These are phyloP conservation scores for Chaetogeoica ovagalla DNA, from an alignment of 2,888 invertebrate genomes.

Conservation along the genomic window DNA sequence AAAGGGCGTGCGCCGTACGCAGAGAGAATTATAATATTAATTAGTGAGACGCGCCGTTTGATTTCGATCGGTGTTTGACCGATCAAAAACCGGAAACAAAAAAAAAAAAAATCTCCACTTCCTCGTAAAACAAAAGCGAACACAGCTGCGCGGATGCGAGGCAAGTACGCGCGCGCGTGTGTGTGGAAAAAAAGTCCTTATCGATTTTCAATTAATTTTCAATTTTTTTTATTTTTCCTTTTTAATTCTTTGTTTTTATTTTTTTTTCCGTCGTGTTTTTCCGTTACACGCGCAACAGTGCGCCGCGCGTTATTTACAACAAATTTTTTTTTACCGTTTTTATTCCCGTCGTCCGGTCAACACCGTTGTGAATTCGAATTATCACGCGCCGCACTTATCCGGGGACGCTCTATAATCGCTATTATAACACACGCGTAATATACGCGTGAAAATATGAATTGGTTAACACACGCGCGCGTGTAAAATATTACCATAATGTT, in stretches of 20 bases:
- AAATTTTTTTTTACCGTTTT: background rate
- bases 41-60: constrained; percentile 22
- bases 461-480: background rate
- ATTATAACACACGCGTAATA: background rate
- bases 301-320: background rate
- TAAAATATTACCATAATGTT: background rate
- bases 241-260: too few species aligned
- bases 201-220: constrained; percentile 36
- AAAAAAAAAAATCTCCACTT: constrained; percentile 7
- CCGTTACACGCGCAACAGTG: background rate
- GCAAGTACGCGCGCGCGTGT: background rate
- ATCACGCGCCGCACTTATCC: constrained; percentile 21
- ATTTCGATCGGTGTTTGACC: constrained; percentile 29
- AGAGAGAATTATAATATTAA: background rate
- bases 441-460: constrained; percentile 12
- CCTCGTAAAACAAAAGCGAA: constrained; percentile 39
- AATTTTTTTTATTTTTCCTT: too few species aligned
- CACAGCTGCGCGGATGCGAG: too few species aligned
- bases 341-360: constrained; percentile 33
- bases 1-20: too few species aligned
- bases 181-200: background rate
- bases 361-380: constrained; percentile 38
- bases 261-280: too few species aligned
- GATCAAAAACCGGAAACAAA: too few species aligned
- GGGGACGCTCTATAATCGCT: constrained; percentile 3